Percentiles rank a stretch among this genome's conserved stretches.
Evolutionary conservation across 2,888 invertebrate species (phyloP).

Genomic region (Kryphioiulus occultus): DNA sequence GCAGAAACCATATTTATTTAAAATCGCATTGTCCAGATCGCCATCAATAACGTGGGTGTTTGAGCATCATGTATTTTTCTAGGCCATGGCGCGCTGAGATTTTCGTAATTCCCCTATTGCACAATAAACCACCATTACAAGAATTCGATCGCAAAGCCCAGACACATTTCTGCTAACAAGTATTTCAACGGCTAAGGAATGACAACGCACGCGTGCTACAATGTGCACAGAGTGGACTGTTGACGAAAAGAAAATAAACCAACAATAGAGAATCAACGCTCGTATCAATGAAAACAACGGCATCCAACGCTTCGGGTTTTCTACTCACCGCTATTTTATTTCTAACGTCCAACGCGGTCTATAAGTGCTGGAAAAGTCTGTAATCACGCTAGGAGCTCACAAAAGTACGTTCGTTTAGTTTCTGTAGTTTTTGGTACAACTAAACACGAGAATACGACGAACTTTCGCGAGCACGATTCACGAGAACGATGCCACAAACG

Average conservation of each 20-base stretch:
- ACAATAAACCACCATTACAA: no score
- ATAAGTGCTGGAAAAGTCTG: not conserved
- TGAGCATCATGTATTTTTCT: not conserved
- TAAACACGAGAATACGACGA: not conserved
- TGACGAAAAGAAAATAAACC: not conserved
- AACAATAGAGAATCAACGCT: not conserved
- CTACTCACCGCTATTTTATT: not conserved
- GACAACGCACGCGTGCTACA: not conserved
- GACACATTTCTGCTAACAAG: no score
- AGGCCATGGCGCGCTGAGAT: not conserved
- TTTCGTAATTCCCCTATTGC: not conserved
- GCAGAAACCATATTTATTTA: not conserved
- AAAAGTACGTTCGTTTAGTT: not conserved
- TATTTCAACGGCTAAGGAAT: not conserved
- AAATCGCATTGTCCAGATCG: not conserved
- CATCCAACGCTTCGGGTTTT: not conserved
- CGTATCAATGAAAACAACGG: not conserved
- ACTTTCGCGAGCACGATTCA: not conserved
- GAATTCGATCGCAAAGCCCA: no score
- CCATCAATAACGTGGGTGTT: not conserved
- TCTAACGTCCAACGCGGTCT: not conserved
- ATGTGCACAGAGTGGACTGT: not conserved
- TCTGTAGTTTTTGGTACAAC: not conserved
- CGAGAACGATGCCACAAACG: not conserved
- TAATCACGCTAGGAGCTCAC: not conserved